These are phyloP conservation scores for Campaea margaritaria DNA, from an alignment of 2,888 invertebrate species.

Conservation along the genomic window DNA sequence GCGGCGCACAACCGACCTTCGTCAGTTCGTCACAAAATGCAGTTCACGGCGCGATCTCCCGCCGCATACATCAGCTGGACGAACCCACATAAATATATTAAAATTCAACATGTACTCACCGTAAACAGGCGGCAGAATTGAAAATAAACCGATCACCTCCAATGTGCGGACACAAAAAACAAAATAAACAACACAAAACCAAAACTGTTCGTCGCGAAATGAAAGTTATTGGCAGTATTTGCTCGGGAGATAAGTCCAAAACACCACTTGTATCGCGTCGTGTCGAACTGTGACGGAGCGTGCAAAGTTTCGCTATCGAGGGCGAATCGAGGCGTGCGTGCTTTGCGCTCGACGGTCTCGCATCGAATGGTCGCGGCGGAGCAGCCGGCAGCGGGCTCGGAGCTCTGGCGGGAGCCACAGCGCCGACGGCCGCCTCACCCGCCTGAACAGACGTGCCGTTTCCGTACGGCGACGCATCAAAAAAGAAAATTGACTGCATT, in stretches of 20 bases:
- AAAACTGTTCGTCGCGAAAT: slow-evolving; percentile 67
- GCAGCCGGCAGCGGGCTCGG: slow-evolving; percentile 31
- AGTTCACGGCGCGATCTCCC: slow-evolving; percentile 70
- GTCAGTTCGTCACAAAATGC: slow-evolving; percentile 72
- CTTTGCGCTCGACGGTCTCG: slow-evolving; percentile 62
- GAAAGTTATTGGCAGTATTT: slow-evolving; percentile 60
- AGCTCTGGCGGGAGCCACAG: slow-evolving; percentile 47
- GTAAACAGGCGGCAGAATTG: slow-evolving; percentile 75
- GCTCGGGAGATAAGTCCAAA: slow-evolving; percentile 60
- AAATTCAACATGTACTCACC: slow-evolving; percentile 78
- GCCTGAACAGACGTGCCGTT: slow-evolving; percentile 46
- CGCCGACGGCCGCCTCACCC: slow-evolving; percentile 38
- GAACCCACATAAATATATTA: slow-evolving; percentile 69
- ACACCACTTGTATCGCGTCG: slow-evolving; percentile 75
- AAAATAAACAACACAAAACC: slow-evolving; percentile 77
- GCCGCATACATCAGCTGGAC: slow-evolving; percentile 75
- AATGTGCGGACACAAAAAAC: slow-evolving; percentile 74
- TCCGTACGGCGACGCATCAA: slow-evolving; percentile 58
- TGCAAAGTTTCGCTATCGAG: slow-evolving; percentile 70
- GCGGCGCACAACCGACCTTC: slow-evolving; percentile 70
- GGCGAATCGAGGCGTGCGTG: slow-evolving; percentile 60
- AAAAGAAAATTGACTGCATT: slow-evolving; percentile 65
- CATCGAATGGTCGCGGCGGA: slow-evolving; percentile 64
- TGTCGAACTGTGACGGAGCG: slow-evolving; percentile 60
- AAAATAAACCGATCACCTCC: slow-evolving; percentile 78